Evolutionary conservation across 2,888 invertebrate genomes (phyloP).

Genomic region (Ditula angustiorana): DNA sequence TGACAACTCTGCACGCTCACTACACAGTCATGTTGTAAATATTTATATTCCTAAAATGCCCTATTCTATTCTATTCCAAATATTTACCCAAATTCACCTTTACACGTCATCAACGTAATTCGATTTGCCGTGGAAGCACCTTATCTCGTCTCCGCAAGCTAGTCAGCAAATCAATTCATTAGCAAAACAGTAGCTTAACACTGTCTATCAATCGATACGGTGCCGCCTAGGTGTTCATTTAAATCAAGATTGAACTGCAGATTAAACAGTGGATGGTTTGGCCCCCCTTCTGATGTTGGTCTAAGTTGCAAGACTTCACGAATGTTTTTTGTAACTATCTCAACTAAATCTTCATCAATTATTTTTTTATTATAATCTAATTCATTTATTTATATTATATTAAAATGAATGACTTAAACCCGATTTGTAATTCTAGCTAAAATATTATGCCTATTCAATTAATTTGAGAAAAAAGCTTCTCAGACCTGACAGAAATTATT

Average conservation of each 20-base stretch:
- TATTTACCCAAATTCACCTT: conserved; percentile 4
- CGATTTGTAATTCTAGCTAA: too few species aligned
- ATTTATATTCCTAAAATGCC: too few species aligned
- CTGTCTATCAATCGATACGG: conserved; percentile 73
- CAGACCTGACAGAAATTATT: too few species aligned
- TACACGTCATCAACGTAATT: conserved; percentile 18
- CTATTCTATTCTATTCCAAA: not conserved
- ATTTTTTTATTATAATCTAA: too few species aligned
- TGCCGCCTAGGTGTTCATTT: conserved; percentile 79
- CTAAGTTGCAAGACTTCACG: conserved; percentile 35
- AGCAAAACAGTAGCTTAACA: conserved; percentile 72
- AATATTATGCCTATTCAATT: too few species aligned
- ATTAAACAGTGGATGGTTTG: conserved; percentile 74
- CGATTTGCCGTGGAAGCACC: conserved; percentile 31
- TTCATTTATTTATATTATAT: too few species aligned
- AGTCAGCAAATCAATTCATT: conserved; percentile 76
- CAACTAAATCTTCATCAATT: too few species aligned
- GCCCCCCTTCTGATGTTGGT: conserved; percentile 54
- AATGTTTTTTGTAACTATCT: not conserved
- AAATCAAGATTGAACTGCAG: conserved; percentile 79
- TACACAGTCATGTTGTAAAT: too few species aligned
- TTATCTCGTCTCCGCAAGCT: conserved; percentile 34
- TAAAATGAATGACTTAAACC: too few species aligned
- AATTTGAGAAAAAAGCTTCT: too few species aligned
- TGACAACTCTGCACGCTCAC: too few species aligned